These are phyloP conservation scores for Rhinichthys klamathensis DNA, from an alignment of 2,113 vertebrate species.

Conservation along the genomic window DNA sequence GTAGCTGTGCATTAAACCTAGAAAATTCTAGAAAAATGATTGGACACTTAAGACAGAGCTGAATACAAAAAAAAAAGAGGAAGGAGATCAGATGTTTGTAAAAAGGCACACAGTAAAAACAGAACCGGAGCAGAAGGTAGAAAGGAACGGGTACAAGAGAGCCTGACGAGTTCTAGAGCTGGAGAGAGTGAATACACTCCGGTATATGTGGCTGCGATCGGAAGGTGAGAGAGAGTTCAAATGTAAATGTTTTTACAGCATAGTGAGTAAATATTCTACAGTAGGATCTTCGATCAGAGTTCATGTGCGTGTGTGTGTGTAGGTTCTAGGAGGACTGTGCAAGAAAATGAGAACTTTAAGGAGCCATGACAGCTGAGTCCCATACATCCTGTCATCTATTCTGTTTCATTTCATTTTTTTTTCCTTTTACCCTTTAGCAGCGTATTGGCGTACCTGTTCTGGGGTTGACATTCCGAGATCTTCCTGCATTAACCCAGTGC, in stretches of 20 bases:
- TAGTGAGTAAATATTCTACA: constrained; percentile 53
- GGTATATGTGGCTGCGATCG: not conserved
- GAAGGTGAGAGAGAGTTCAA: constrained; percentile 36
- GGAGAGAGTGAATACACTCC: constrained; percentile 32
- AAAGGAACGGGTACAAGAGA: not conserved
- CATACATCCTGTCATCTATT: constrained; percentile 39
- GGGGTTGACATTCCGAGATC: constrained; percentile 62
- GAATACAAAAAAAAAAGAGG: not conserved
- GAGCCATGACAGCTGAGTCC: constrained; percentile 47
- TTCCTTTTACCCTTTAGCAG: constrained; percentile 64
- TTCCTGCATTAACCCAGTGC: constrained; percentile 47
- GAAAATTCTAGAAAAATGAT: constrained; percentile 25
- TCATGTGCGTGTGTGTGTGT: constrained; percentile 21
- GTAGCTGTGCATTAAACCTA: constrained; percentile 7
- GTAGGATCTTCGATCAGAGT: constrained; percentile 40
- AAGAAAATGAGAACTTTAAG: constrained; percentile 59
- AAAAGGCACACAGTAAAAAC: constrained; percentile 71
- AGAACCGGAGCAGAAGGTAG: constrained; percentile 10
- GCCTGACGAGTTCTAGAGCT: constrained; percentile 38
- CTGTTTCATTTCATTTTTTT: constrained; percentile 23
- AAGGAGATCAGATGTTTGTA: constrained; percentile 48
- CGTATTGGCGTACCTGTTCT: constrained; percentile 58
- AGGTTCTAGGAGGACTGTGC: constrained; percentile 55
- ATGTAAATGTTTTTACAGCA: constrained; percentile 51
- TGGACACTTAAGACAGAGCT: not conserved